Percentiles rank a stretch among this genome's conserved stretches.
Evolutionary conservation across 2,888 invertebrate genomes (phyloP).

Genomic region (Cerastis rubricosa): DNA sequence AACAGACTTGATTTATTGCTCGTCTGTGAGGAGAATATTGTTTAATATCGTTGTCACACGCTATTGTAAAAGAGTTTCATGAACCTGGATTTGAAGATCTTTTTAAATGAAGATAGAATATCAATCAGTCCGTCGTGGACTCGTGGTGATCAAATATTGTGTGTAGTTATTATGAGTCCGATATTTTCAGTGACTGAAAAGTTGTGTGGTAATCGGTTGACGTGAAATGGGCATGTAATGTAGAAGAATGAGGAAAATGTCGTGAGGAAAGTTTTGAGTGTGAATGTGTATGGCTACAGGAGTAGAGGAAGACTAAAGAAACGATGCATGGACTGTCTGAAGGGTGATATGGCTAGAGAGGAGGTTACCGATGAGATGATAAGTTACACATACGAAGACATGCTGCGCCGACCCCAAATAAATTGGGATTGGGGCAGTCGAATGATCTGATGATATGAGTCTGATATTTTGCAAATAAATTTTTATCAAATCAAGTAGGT

Average conservation of each 20-base stretch:
- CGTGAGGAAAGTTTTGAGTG: background rate
- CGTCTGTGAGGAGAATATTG: conserved; percentile 24
- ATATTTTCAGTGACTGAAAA: background rate
- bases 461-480: background rate
- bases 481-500: background rate
- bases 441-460: background rate
- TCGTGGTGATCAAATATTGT: background rate
- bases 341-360: background rate
- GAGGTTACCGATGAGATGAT: background rate
- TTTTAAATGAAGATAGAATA: background rate
- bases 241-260: background rate
- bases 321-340: no score
- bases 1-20: conserved; percentile 47
- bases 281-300: background rate
- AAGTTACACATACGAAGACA: background rate
- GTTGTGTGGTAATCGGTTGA: background rate
- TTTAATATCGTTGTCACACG: background rate
- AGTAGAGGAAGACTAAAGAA: background rate
- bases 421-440: background rate
- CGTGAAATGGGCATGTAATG: no score
- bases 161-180: background rate
- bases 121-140: background rate
- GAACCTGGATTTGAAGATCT: background rate
- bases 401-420: background rate
- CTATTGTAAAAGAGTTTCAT: background rate